Percentiles rank a stretch among this genome's conserved stretches.
Conservation (phyloP, 2,888 invertebrate genomes). For the Cinara cedri region DNA sequence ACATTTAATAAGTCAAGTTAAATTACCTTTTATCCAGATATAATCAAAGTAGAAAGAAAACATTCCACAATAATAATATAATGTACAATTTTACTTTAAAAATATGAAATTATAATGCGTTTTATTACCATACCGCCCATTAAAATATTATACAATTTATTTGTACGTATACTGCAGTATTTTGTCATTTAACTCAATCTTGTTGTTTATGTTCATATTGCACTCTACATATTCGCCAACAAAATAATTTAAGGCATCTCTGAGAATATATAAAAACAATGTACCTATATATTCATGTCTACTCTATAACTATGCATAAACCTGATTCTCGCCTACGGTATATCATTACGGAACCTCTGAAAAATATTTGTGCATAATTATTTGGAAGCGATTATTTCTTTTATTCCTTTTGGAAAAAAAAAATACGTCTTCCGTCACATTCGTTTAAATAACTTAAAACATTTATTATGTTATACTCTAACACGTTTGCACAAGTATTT, state of each 20-base stretch:
- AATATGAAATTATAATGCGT: too few relatives aligned
- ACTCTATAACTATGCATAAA: not conserved
- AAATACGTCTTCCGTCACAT: conserved; percentile 10
- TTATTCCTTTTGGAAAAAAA: not conserved
- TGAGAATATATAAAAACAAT: not conserved
- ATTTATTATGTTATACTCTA: not conserved
- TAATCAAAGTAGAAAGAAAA: too few relatives aligned
- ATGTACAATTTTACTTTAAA: too few relatives aligned
- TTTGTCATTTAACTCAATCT: not conserved
- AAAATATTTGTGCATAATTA: conserved; percentile 21
- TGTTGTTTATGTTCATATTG: not conserved
- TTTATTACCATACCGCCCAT: too few relatives aligned
- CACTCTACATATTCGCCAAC: not conserved
- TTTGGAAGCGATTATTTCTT: not conserved
- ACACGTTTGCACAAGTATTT: too few relatives aligned
- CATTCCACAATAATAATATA: too few relatives aligned
- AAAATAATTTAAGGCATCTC: not conserved
- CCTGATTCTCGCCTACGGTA: conserved; percentile 23
- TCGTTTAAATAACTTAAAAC: not conserved
- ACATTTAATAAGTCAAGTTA: too few relatives aligned
- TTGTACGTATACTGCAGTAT: not conserved
- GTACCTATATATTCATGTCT: not conserved
- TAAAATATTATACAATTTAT: not conserved
- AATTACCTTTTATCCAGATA: too few relatives aligned
- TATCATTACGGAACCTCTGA: not conserved